A percentile compares a stretch with the other conserved stretches of the same genome.
Evolutionary conservation across 2,888 invertebrate species (phyloP).

Genomic region (Zygaena filipendulae): DNA sequence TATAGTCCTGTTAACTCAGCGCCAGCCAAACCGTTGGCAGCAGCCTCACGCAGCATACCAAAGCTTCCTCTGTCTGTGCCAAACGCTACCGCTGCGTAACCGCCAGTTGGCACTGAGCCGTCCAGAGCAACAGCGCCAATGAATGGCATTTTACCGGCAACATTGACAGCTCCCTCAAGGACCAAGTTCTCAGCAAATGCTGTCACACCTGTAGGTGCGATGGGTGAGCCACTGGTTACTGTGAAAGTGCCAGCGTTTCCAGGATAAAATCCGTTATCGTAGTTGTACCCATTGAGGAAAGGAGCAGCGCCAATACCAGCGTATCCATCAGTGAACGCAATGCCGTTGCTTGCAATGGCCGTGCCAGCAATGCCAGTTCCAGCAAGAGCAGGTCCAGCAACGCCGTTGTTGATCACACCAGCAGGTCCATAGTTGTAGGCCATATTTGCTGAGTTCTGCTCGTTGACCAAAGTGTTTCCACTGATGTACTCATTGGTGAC

Average conservation of each 20-base stretch:
- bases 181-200: constrained; percentile 27
- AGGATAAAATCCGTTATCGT: background rate
- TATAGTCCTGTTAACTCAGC: constrained; percentile 6
- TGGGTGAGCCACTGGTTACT: constrained; percentile 24
- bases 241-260: constrained; percentile 18
- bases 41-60: constrained; percentile 18
- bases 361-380: constrained; percentile 10
- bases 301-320: constrained; percentile 11
- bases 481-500: too few relatives aligned
- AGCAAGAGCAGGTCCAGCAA: constrained; percentile 8
- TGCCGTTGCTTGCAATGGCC: constrained; percentile 8
- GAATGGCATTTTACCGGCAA: constrained; percentile 28
- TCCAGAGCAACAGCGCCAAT: constrained; percentile 27
- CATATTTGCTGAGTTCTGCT: constrained; percentile 4
- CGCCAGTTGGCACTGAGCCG: constrained; percentile 22
- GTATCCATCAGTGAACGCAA: constrained; percentile 6
- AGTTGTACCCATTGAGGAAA: constrained; percentile 5
- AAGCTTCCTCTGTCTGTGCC: constrained; percentile 20
- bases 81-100: constrained; percentile 23
- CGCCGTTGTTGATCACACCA: constrained; percentile 4
- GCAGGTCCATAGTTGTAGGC: constrained; percentile 15
- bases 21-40: constrained; percentile 5
- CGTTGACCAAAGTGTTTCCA: too few relatives aligned
- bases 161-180: constrained; percentile 24
- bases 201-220: constrained; percentile 24